These are phyloP conservation scores for Pangasius macronema DNA, from an alignment of 2,797 vertebrate species.

Conservation along the genomic window DNA sequence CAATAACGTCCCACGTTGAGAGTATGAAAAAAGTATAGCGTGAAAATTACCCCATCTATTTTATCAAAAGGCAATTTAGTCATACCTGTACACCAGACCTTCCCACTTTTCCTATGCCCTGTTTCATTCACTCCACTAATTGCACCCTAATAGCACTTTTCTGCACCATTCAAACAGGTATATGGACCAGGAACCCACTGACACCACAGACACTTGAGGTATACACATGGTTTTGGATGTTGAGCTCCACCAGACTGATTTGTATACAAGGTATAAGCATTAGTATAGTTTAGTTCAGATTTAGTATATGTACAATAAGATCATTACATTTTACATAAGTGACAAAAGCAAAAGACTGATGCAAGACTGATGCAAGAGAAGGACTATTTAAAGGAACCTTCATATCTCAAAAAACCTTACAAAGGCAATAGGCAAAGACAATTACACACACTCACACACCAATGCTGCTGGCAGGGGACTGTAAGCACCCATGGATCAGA, in stretches of 20 bases:
- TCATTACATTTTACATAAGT: neutral
- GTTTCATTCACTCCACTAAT: neutral
- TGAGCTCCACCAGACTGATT: neutral
- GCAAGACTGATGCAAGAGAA: conserved; percentile 11
- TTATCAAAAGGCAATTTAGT: neutral
- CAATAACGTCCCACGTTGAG: too few relatives aligned
- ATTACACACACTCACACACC: conserved; percentile 49
- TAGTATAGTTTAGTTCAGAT: neutral
- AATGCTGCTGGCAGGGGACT: conserved; percentile 66
- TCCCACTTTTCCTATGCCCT: neutral
- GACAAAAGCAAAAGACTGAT: conserved; percentile 1
- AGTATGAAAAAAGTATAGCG: neutral
- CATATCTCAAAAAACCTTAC: neutral
- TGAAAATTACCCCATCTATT: neutral
- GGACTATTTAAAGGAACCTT: conserved; percentile 50
- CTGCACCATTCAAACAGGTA: neutral
- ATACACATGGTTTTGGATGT: neutral
- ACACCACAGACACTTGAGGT: neutral
- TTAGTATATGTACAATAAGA: neutral
- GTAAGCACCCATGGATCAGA: conserved; percentile 72
- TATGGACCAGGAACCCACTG: neutral
- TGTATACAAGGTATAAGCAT: neutral
- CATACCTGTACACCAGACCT: neutral
- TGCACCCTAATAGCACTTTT: too few relatives aligned
- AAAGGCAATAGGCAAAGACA: conserved; percentile 23